Conservation (phyloP, 64 coral and sea anemone genomes). For the Catalaphyllia jardinei region DNA sequence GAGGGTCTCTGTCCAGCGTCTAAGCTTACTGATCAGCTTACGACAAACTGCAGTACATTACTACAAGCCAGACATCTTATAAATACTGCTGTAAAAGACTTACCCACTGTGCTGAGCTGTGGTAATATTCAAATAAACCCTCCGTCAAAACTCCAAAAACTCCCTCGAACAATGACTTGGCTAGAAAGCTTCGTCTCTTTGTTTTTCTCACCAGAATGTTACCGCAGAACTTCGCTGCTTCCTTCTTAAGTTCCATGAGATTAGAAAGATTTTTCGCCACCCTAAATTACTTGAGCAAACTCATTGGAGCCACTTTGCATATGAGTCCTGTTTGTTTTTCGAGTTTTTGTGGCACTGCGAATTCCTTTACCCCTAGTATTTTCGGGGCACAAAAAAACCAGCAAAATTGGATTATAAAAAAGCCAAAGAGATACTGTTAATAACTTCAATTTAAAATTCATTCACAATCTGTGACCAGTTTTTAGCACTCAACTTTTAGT, state of each 20-base stretch:
- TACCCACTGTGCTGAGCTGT: constrained; percentile 81
- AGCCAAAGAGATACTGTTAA: not conserved
- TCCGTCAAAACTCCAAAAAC: constrained; percentile 86
- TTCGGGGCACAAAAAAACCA: not conserved
- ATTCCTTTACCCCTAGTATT: not conserved
- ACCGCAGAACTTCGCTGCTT: constrained; percentile 70
- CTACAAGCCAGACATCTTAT: too few relatives aligned
- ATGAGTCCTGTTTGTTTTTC: constrained; percentile 15
- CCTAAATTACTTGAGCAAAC: constrained; percentile 28
- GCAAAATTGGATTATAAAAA: not conserved
- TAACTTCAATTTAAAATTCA: not conserved
- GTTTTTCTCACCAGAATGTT: constrained; percentile 76
- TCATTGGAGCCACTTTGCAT: not conserved
- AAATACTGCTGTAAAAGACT: constrained; percentile 4
- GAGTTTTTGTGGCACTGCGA: not conserved
- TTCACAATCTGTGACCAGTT: not conserved
- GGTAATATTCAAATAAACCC: constrained; percentile 68
- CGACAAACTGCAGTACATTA: too few relatives aligned
- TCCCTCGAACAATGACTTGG: constrained; percentile 69
- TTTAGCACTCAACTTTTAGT: not conserved
- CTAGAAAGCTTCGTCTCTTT: constrained; percentile 70
- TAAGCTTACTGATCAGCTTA: too few relatives aligned
- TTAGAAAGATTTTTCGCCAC: not conserved
- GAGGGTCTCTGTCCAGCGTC: too few relatives aligned
- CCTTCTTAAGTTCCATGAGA: constrained; percentile 23